Conservation (phyloP, 2,797 vertebrate species). For the Rousettus madagascariensis region DNA sequence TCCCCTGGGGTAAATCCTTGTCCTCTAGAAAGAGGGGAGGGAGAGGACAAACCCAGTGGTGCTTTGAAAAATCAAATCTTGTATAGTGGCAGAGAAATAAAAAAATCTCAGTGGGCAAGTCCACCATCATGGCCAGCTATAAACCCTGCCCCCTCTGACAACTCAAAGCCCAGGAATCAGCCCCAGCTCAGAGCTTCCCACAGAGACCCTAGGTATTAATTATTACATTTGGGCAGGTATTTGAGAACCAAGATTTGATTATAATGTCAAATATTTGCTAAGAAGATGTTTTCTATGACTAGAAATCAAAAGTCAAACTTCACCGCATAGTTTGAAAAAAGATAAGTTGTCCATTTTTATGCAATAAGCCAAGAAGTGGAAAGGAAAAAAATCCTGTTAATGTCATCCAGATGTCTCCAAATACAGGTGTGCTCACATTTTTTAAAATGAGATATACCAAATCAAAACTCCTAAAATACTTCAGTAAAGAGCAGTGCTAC, state of each 20-base stretch:
- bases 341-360: neutral
- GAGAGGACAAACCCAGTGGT: neutral
- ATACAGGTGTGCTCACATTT: neutral
- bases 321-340: neutral
- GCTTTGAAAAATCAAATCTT: neutral
- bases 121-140: neutral
- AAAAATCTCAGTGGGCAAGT: neutral
- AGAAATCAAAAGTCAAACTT: neutral
- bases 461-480: neutral
- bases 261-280: neutral
- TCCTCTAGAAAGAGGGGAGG: neutral
- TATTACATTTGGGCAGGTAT: neutral
- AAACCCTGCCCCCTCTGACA: neutral
- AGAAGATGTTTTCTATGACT: neutral
- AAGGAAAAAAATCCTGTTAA: neutral
- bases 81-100: neutral
- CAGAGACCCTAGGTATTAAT: neutral
- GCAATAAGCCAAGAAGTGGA: neutral
- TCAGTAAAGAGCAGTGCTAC: neutral
- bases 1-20: neutral
- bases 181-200: neutral
- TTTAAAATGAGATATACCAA: neutral
- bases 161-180: neutral
- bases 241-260: slow-evolving; percentile 11
- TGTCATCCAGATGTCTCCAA: neutral